These are phyloP conservation scores for Ceyx melanurus DNA, from an alignment of 2,113 vertebrate genomes.

Conservation along the genomic window DNA sequence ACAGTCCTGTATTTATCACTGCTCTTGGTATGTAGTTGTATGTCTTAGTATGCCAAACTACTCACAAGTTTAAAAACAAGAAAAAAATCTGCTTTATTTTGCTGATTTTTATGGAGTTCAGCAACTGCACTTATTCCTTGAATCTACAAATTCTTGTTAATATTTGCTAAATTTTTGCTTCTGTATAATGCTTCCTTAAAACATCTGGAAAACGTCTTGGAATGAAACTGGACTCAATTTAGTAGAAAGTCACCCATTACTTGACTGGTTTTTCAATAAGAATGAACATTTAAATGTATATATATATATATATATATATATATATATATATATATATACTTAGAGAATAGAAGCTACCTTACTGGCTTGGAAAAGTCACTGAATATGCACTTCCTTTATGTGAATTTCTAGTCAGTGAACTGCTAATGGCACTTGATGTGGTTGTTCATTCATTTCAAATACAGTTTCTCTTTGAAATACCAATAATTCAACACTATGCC, in stretches of 20 bases:
- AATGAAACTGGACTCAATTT: neutral
- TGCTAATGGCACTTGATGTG: neutral
- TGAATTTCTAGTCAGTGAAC: constrained; percentile 6
- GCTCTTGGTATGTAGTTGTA: neutral
- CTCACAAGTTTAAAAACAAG: neutral
- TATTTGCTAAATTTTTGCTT: neutral
- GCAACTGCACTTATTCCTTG: neutral
- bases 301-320: no score
- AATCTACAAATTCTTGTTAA: neutral
- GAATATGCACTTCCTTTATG: neutral
- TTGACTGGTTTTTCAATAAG: neutral
- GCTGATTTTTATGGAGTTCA: neutral
- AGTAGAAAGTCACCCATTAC: neutral
- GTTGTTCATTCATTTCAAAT: neutral
- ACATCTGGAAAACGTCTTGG: neutral
- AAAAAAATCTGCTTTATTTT: neutral
- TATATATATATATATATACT: no score
- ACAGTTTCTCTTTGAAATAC: neutral
- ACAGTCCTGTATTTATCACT: neutral
- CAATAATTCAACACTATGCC: neutral
- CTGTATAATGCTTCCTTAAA: neutral
- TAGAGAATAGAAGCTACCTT: neutral
- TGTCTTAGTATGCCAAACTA: neutral
- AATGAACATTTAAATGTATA: neutral
- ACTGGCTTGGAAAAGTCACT: neutral